phyloP scores from a whole-genome alignment of 2,888 invertebrate species.

The Drosophila quinaria region DNA sequence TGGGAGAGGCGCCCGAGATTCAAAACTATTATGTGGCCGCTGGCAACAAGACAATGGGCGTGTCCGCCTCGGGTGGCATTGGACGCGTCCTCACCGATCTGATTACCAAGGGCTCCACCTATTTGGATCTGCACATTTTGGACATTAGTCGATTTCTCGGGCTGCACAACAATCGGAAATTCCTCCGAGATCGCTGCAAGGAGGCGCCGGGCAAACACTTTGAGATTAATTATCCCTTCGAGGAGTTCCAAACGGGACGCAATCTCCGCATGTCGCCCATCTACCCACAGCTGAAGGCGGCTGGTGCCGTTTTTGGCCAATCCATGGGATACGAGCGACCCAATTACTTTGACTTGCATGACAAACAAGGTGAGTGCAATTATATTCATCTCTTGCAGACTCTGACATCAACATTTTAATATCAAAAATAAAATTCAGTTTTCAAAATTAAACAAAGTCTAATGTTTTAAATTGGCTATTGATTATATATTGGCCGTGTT shows the following conservation, averaged over 20 bases:
- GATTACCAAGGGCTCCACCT: constrained; percentile 92
- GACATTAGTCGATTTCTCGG: constrained; percentile 96
- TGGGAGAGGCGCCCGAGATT: constrained; percentile 97
- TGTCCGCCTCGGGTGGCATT: constrained; percentile 97
- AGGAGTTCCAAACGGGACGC: constrained; percentile 94
- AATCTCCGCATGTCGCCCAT: constrained; percentile 97
- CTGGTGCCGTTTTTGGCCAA: constrained; percentile 98
- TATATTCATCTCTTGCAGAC: neutral
- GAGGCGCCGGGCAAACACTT: constrained; percentile 97
- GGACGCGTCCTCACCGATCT: constrained; percentile 95
- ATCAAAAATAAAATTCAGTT: too few species aligned
- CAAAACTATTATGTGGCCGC: constrained; percentile 96
- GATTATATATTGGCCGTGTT: too few species aligned
- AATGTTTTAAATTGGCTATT: too few species aligned
- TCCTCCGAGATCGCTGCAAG: constrained; percentile 94
- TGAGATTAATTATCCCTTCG: constrained; percentile 92
- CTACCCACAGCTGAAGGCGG: constrained; percentile 95
- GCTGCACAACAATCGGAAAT: constrained; percentile 97
- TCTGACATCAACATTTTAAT: too few species aligned
- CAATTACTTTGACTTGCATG: constrained; percentile 92
- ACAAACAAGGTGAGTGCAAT: constrained; percentile 84
- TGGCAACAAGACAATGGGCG: constrained; percentile 98
- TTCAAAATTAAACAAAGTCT: too few species aligned
- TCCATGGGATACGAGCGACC: constrained; percentile 99
- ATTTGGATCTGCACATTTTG: constrained; percentile 94